Base-by-base conservation (phyloP, 2,797 vertebrate species). In the Melanotaenia parkinsoni region DNA sequence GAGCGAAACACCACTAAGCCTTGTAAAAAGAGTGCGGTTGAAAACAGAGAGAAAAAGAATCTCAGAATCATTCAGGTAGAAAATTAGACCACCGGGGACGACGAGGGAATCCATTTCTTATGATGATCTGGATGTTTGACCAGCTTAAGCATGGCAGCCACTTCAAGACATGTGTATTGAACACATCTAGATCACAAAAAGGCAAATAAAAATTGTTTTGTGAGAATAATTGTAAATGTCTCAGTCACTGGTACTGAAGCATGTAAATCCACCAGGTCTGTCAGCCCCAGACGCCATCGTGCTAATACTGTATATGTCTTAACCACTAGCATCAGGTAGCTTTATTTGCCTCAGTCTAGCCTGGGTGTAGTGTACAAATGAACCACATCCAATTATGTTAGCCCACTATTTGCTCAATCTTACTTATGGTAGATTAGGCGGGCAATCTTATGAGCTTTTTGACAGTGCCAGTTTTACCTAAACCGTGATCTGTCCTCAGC, bases 71-170 rank as follows among this genome's bases (percentile, higher is more conserved):
- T 63, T 83, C 61, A 24, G 75, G 77, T 79, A 79, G 85, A 88
- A 90, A 90, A 90, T 86, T 71, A 83, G 67, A 86, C 79, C 80
- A 74, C 63, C 10, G 0, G 77, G 63, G 69, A 84, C 14, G 20
- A 64, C 37, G 3, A 16, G 2, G 53, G 43, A n/a, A 28, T 64
- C 35, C n/a, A 66, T 72, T 76, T 74, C 32, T 72, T 65, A 37
- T 57, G 64, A 28, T 78, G 37, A 82, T 77, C 30, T 78, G 63
- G 37, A 75, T 54, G 68, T 89, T 77, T 83, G 59, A 81, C 64
- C 79, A 53, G 26, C 60, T 78, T 69, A 73, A 73, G 58, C 65
- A 40, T 60, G 70, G 61, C 47, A 68, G 13, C 61, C 32, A 75
- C 68, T 75, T 80, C 63, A 58, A 54, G 63, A 76, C 59, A 67